A percentile compares a stretch with the other conserved stretches of the same genome.
Evolutionary conservation across 2,113 vertebrate species (phyloP).

Genomic region (Theristicus caerulescens): DNA sequence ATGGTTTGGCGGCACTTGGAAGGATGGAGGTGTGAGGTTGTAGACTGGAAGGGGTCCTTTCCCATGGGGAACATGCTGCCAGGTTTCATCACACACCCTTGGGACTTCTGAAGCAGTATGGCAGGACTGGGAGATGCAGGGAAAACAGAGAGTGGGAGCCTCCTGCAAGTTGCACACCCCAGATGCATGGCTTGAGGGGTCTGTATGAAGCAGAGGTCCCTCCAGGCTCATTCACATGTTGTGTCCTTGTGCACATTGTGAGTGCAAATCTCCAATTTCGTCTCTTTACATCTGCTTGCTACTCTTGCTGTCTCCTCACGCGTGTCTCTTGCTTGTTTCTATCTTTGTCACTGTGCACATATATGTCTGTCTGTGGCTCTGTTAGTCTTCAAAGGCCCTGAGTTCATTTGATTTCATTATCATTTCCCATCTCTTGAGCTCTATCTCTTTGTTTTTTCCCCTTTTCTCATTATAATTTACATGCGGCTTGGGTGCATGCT

Average conservation of each 20-base stretch:
- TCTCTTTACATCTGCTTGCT: not conserved
- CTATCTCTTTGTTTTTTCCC: constrained; percentile 59
- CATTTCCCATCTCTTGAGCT: constrained; percentile 48
- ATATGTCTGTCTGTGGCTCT: constrained; percentile 14
- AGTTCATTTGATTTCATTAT: constrained; percentile 67
- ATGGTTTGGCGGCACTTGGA: not conserved
- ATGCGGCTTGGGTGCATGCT: constrained; percentile 16
- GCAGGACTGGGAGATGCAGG: not conserved
- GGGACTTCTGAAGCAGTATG: not conserved
- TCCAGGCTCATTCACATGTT: not conserved
- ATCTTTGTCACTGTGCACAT: not conserved
- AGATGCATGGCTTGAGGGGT: not conserved
- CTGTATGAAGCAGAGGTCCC: not conserved
- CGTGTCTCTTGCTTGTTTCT: constrained; percentile 1
- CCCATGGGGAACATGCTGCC: not conserved
- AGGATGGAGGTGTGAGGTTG: fast-evolving
- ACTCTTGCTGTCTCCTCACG: not conserved
- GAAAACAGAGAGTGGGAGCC: not conserved
- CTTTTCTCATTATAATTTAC: constrained; percentile 69
- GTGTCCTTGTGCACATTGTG: not conserved
- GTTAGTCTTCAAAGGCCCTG: constrained; percentile 39
- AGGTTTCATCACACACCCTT: not conserved
- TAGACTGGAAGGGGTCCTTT: not conserved
- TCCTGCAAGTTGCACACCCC: not conserved
- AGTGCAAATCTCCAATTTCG: not conserved